A percentile compares a stretch with the other conserved stretches of the same genome.
phyloP scores from a whole-genome alignment of 2,113 vertebrate species.

The Osmerus mordax region DNA sequence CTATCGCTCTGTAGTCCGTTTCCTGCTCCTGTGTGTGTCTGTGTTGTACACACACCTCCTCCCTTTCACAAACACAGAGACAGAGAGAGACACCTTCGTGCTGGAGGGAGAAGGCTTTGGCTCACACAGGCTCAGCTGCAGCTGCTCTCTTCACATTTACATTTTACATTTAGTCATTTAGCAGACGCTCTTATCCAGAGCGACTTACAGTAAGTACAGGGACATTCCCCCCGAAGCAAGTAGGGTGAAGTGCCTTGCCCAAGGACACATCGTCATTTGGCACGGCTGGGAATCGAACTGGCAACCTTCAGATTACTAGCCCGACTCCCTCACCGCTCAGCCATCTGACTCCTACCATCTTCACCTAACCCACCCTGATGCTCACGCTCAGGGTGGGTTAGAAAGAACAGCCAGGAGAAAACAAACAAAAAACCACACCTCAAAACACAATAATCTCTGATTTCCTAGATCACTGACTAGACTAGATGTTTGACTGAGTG shows the following conservation, averaged over 20 bases:
- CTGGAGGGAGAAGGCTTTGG: background rate
- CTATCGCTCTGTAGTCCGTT: background rate
- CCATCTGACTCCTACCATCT: too few relatives aligned
- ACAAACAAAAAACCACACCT: conserved; percentile 17
- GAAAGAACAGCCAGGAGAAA: conserved; percentile 35
- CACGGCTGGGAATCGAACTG: too few relatives aligned
- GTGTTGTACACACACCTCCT: conserved; percentile 4
- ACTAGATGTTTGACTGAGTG: conserved; percentile 7
- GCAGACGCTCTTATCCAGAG: too few relatives aligned
- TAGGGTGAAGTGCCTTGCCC: too few relatives aligned
- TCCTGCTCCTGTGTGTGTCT: background rate
- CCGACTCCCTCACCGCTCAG: too few relatives aligned
- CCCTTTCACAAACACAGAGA: background rate
- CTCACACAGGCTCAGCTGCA: conserved; percentile 20
- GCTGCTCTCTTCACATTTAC: conserved; percentile 6
- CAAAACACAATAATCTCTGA: conserved; percentile 20
- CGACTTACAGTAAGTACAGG: too few relatives aligned
- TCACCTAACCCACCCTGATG: too few relatives aligned
- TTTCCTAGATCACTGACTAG: conserved; percentile 27
- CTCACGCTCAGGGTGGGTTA: conserved; percentile 28
- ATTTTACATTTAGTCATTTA: too few relatives aligned
- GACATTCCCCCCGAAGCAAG: too few relatives aligned
- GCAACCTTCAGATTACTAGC: too few relatives aligned
- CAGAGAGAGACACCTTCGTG: background rate
- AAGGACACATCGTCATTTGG: too few relatives aligned